Percentiles rank a stretch among this genome's conserved stretches.
Evolutionary conservation across 2,113 vertebrate species (phyloP).

Genomic region (Sorex fumeus): DNA sequence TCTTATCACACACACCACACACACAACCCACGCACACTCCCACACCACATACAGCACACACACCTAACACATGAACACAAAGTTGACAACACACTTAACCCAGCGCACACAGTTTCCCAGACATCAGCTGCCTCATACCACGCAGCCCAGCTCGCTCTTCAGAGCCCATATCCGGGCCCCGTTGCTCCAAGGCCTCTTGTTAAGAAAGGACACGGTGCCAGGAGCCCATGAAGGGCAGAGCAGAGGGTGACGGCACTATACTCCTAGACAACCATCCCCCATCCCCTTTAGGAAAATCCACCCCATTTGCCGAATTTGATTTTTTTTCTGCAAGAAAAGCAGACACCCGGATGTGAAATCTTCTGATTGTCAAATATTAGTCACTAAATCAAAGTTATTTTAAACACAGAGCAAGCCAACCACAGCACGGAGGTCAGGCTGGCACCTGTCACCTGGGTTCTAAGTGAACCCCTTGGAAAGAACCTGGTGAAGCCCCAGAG

Average conservation of each 20-base stretch:
- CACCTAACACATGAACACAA: not conserved
- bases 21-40: no score
- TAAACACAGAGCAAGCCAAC: slow-evolving; percentile 5
- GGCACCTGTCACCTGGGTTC: not conserved
- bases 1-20: not conserved
- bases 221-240: accelerated
- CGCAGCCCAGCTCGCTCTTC: not conserved
- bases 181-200: not conserved
- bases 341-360: not conserved
- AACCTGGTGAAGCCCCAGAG: not conserved
- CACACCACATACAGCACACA: not conserved
- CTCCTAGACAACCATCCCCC: accelerated
- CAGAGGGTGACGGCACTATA: not conserved
- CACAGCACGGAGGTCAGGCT: not conserved
- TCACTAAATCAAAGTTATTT: slow-evolving; percentile 7
- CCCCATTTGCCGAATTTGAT: not conserved
- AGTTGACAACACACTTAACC: not conserved
- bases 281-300: not conserved
- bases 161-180: not conserved
- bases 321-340: not conserved
- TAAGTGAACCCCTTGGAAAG: not conserved
- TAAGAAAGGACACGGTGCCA: not conserved
- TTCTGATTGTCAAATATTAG: slow-evolving; percentile 6
- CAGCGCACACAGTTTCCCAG: not conserved
- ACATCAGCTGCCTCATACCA: not conserved